Evolutionary conservation across 2,888 invertebrate genomes (phyloP).

Genomic region (Diarsia dahlii): DNA sequence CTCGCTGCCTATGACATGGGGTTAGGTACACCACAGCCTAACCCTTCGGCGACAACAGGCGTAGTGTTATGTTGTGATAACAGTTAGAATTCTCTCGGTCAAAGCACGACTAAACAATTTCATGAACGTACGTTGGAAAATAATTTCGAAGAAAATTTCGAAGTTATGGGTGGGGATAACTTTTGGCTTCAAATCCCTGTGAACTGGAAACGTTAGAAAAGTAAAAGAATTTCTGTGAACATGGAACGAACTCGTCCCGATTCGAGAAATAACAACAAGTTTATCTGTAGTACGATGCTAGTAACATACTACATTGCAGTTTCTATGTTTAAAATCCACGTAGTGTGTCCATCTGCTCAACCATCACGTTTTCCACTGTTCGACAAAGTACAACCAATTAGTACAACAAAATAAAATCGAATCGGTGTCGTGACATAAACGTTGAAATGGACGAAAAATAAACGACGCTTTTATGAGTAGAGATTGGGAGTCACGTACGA

Average conservation of each 20-base stretch:
- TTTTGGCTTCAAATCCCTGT: background rate
- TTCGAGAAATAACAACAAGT: background rate
- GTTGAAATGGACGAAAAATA: conserved; percentile 26
- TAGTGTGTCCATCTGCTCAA: background rate
- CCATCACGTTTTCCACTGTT: background rate
- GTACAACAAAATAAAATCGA: conserved; percentile 3
- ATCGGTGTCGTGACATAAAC: conserved; percentile 12
- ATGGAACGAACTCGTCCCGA: background rate
- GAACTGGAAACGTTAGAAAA: conserved; percentile 4
- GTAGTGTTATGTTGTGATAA: background rate
- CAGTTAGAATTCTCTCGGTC: background rate
- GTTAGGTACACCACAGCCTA: no score
- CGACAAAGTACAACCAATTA: conserved; percentile 1
- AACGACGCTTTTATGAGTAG: conserved; percentile 24
- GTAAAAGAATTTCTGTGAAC: conserved; percentile 17
- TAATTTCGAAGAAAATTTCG: background rate
- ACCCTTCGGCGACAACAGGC: no score
- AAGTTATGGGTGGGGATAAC: conserved; percentile 13
- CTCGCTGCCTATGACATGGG: no score
- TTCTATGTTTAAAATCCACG: no score
- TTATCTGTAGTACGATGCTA: background rate
- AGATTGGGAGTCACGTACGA: conserved; percentile 18
- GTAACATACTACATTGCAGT: background rate
- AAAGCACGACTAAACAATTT: background rate
- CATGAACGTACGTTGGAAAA: conserved; percentile 2